Percentiles rank a stretch among this genome's conserved stretches.
phyloP scores from a whole-genome alignment of 64 coral and sea anemone species.

The Orbicella faveolata region DNA sequence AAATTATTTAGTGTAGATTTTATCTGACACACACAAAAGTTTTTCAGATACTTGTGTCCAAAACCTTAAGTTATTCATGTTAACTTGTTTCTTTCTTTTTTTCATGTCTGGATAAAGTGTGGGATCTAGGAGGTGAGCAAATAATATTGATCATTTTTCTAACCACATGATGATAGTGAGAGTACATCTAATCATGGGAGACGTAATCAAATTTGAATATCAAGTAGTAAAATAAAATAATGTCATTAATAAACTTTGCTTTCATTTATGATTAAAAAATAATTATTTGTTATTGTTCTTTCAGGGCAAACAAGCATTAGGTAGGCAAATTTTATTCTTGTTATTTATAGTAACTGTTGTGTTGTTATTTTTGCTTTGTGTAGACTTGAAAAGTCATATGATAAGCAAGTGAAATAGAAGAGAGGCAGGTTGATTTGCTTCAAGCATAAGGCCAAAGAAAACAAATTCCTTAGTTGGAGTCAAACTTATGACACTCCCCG shows the following conservation, averaged over 20 bases:
- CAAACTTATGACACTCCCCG: too few species aligned
- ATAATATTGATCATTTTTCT: background rate
- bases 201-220: too few species aligned
- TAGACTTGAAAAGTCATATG: background rate
- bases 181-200: too few species aligned
- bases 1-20: too few species aligned
- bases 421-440: too few species aligned
- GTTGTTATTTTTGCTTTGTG: background rate
- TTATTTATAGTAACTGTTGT: background rate
- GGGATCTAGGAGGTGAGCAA: conserved; percentile 95
- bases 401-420: too few species aligned
- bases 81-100: conserved; percentile 17
- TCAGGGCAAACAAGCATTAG: conserved; percentile 99
- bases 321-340: conserved; percentile 7
- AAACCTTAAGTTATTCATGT: background rate
- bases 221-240: too few species aligned
- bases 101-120: conserved; percentile 56
- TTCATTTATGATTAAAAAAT: background rate
- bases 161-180: too few species aligned
- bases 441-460: too few species aligned
- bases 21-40: too few species aligned
- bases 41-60: too few species aligned
- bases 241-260: background rate
- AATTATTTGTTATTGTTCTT: background rate
- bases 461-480: too few species aligned